Conservation (phyloP, 2,797 vertebrate species). For the Chaunax sp. region DNA sequence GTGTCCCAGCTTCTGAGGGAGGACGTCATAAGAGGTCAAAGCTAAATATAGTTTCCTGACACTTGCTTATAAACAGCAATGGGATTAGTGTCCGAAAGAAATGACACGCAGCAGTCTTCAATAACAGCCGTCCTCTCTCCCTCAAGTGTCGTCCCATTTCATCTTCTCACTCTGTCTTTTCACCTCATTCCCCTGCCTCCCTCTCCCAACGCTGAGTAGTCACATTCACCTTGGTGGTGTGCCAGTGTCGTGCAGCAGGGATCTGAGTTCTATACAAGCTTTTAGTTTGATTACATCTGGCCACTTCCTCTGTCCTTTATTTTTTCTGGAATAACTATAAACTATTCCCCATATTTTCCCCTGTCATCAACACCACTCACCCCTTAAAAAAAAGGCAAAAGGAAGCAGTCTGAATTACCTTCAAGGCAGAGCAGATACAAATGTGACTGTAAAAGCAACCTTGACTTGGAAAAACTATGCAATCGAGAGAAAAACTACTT, state of each 20-base stretch:
- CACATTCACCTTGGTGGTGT: constrained; percentile 77
- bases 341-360: constrained; percentile 56
- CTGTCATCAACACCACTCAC: constrained; percentile 40
- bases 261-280: constrained; percentile 75
- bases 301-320: constrained; percentile 64
- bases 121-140: constrained; percentile 56
- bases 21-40: constrained; percentile 54
- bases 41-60: constrained; percentile 75
- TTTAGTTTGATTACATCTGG: constrained; percentile 85
- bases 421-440: constrained; percentile 19
- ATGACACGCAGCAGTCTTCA: constrained; percentile 65
- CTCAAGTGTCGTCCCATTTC: constrained; percentile 70
- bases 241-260: constrained; percentile 63
- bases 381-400: constrained; percentile 16
- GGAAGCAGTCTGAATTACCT: constrained; percentile 36
- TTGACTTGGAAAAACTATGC: constrained; percentile 21
- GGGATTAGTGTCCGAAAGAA: constrained; percentile 64
- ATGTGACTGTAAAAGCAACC: constrained; percentile 20
- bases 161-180: constrained; percentile 61
- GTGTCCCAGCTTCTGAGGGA: constrained; percentile 30
- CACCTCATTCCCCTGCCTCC: constrained; percentile 49
- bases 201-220: constrained; percentile 56
- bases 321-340: constrained; percentile 70
- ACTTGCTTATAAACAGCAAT: constrained; percentile 67
- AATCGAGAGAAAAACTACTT: constrained; percentile 43